Base-by-base conservation (phyloP, 2,888 invertebrate species). In the Heliconius ismenius region DNA sequence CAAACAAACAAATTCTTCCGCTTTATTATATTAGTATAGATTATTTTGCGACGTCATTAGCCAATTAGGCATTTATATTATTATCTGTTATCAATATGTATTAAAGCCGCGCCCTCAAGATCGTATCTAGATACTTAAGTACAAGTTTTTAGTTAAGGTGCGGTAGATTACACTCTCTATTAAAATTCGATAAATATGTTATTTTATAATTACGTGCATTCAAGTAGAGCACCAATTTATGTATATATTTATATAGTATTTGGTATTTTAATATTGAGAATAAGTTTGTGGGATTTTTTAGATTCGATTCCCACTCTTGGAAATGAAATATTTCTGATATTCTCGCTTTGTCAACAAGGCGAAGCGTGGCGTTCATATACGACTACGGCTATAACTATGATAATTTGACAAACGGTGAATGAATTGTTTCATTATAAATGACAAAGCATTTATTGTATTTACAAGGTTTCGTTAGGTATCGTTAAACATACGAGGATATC, bases 31-130 rank as follows among this genome's bases (percentile, higher is more conserved):
- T n/a, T n/a, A n/a, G n/a, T n/a, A n/a, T n/a, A n/a, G n/a, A 24
- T 67, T 67, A 39, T 67, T 24, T 58, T 15, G 49, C 4, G 54
- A 58, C 32, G 32, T 36, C 58, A 36, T 32, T 58, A 24, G 13
- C 13, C 32, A 58, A 32, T 70, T 32, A 65, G 4, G 10, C 49
- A 18, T 54, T 70, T 70, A 70, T n/a, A 70, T 36, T 70, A 36
- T 32, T 58, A 70, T 1, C 3, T 54, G 32, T 70, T 58, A 70
- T 70, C 70, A 58, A 70, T 21, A 13, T n/a, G 28, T 58, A 70
- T 70, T 32, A 54, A 28, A 58, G 70, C 70, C 70, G 70, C 70
- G 70, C 70, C 70, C 32, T 58, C 32, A 70, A 58, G 58, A 58
- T 70, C n/a, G 3, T 70, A 58, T 58, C 54, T 32, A 13, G 32